phyloP scores from a whole-genome alignment of 1,140 invertebrate genomes.

The Nasonia longicornis region DNA sequence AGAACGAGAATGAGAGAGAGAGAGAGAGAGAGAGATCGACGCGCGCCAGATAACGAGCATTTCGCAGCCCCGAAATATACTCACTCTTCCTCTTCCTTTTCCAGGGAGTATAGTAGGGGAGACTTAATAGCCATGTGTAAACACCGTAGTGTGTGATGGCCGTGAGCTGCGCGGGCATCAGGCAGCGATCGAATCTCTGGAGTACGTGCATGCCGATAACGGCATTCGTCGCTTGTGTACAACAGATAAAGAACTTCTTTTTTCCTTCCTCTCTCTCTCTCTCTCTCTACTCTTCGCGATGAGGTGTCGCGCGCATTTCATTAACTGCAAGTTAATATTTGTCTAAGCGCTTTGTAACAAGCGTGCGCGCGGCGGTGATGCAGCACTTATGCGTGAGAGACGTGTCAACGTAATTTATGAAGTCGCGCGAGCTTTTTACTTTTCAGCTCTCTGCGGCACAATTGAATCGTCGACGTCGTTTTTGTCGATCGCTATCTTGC shows the following conservation, averaged over 20 bases:
- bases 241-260: too few species aligned
- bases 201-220: not conserved
- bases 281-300: too few species aligned
- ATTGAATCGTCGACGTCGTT: constrained; percentile 2
- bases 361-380: not conserved
- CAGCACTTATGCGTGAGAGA: not conserved
- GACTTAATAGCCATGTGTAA: not conserved
- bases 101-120: not conserved
- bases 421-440: not conserved
- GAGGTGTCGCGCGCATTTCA: too few species aligned
- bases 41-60: not conserved
- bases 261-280: too few species aligned
- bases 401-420: not conserved
- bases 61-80: not conserved
- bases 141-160: not conserved
- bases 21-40: not conserved
- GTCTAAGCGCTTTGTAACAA: not conserved
- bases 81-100: not conserved
- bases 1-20: not conserved
- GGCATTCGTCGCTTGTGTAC: too few species aligned
- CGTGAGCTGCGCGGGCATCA: not conserved
- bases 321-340: not conserved
- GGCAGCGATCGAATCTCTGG: not conserved
- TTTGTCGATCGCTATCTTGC: not conserved
- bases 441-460: not conserved